These are phyloP conservation scores for Dicroscelio sp. DNA, from an alignment of 2,888 invertebrate species.

Conservation along the genomic window DNA sequence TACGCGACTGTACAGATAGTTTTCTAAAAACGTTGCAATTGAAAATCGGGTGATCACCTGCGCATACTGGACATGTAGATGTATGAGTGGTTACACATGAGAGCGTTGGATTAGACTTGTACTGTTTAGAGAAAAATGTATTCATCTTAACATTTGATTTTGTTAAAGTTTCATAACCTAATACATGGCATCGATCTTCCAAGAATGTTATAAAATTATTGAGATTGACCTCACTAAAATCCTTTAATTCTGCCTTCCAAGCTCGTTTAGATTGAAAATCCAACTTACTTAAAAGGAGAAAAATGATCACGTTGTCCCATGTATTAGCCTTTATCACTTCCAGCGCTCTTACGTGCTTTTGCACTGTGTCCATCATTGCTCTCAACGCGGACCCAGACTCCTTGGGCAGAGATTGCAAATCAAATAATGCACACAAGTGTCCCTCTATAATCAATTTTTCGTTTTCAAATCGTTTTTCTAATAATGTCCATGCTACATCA, in stretches of 20 bases:
- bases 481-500: background rate
- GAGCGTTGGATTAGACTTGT: background rate
- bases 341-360: background rate
- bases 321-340: background rate
- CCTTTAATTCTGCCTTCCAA: background rate
- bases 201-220: background rate
- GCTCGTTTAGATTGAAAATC: background rate
- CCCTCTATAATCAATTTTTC: background rate
- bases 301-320: background rate
- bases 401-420: background rate
- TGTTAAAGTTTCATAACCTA: background rate
- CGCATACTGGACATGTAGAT: background rate
- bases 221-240: background rate
- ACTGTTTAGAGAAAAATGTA: background rate
- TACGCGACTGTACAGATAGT: constrained; percentile 1
- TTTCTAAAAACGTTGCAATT: constrained; percentile 14
- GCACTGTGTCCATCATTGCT: background rate
- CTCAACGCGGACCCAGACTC: background rate
- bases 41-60: constrained; percentile 9
- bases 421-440: background rate
- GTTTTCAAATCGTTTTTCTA: background rate
- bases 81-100: background rate
- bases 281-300: background rate
- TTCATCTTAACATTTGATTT: background rate
- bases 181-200: background rate